phyloP scores from a whole-genome alignment of 2,113 vertebrate species.

The Polypterus senegalus region DNA sequence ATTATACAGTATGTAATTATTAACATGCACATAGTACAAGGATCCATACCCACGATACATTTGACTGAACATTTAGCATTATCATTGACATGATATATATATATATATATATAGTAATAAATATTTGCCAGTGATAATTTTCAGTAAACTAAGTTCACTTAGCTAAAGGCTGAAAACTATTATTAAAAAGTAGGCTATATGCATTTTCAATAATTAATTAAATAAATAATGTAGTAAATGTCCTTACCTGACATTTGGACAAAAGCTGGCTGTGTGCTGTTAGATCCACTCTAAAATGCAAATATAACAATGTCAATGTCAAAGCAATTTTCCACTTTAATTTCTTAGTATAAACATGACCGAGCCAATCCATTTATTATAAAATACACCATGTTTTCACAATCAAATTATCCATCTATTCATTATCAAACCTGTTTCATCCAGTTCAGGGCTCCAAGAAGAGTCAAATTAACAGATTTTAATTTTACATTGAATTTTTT shows the following conservation, averaged over 20 bases:
- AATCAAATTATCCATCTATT: too few species aligned
- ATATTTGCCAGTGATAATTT: neutral
- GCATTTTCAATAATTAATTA: neutral
- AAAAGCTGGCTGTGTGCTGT: slow-evolving; percentile 43
- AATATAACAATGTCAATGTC: slow-evolving; percentile 5
- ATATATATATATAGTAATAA: neutral
- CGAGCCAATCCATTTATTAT: too few species aligned
- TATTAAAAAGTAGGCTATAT: neutral
- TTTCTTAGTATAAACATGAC: too few species aligned
- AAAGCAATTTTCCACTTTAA: too few species aligned
- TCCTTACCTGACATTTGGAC: slow-evolving; percentile 70
- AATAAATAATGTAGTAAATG: neutral
- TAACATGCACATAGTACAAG: neutral
- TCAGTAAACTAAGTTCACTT: neutral
- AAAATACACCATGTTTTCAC: too few species aligned
- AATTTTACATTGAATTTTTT: too few species aligned
- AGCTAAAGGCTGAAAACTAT: neutral
- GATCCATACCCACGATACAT: neutral
- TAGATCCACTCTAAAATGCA: slow-evolving; percentile 49
- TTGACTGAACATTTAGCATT: neutral
- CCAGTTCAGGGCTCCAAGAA: too few species aligned
- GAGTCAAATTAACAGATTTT: too few species aligned
- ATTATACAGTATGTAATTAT: too few species aligned
- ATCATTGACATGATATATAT: neutral
- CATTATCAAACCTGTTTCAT: too few species aligned